Percentiles rank a stretch among this genome's conserved stretches.
phyloP scores from a whole-genome alignment of 2,113 vertebrate genomes.

The Chamaetylas fuelleborni region DNA sequence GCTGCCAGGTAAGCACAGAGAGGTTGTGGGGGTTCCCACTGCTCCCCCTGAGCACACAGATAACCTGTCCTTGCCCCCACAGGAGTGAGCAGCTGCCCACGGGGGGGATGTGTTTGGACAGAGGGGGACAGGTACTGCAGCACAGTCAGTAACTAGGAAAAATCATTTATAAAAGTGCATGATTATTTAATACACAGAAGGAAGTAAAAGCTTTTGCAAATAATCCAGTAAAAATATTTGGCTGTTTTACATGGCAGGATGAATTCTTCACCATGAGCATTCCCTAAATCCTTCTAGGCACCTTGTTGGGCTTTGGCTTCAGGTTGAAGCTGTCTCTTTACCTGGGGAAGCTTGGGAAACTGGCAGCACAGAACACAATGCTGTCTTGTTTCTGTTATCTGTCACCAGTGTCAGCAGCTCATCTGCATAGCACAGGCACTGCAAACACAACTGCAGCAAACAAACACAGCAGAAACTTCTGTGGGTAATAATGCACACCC shows the following conservation, averaged over 20 bases:
- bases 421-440: neutral
- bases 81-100: neutral
- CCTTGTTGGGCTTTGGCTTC: neutral
- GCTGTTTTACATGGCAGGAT: neutral
- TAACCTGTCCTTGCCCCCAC: neutral
- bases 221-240: neutral
- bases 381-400: neutral
- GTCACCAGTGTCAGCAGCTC: conserved; percentile 14
- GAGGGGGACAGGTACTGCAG: neutral
- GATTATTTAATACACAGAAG: neutral
- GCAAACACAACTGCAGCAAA: neutral
- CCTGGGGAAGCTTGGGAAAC: neutral
- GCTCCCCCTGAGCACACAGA: neutral
- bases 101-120: neutral
- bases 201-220: neutral
- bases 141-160: neutral
- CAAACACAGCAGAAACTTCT: neutral
- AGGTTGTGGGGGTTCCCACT: neutral
- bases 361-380: neutral
- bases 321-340: neutral
- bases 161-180: neutral
- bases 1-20: neutral
- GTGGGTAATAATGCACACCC: neutral
- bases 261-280: neutral
- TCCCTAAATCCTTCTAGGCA: neutral